Percentiles rank a stretch among this genome's conserved stretches.
phyloP scores from a whole-genome alignment of 35 echinoderm and acorn worm species.

The Patiria miniata region DNA sequence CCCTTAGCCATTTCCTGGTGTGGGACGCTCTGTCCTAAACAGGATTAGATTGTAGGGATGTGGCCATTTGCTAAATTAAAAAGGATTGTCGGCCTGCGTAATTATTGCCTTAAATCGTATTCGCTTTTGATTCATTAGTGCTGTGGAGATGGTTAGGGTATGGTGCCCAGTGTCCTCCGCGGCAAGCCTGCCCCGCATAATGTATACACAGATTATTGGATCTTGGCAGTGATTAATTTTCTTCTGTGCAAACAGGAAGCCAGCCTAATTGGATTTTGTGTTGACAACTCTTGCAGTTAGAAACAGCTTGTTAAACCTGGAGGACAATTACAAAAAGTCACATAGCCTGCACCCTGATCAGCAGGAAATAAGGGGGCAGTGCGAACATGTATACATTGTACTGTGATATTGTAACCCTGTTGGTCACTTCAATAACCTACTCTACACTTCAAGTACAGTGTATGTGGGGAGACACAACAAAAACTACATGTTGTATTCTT shows the following conservation, averaged over 20 bases:
- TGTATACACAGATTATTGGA: neutral
- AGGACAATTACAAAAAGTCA: too few relatives aligned
- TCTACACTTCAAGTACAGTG: too few relatives aligned
- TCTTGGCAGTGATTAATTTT: conserved; percentile 1
- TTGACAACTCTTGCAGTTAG: conserved; percentile 3
- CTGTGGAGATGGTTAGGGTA: neutral
- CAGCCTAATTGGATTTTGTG: conserved; percentile 24
- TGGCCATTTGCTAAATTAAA: conserved; percentile 13
- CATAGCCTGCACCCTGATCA: too few relatives aligned
- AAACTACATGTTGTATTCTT: too few relatives aligned
- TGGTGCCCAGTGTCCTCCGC: neutral
- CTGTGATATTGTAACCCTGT: too few relatives aligned
- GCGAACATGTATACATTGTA: too few relatives aligned
- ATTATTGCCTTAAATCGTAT: conserved; percentile 17
- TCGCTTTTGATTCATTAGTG: conserved; percentile 9
- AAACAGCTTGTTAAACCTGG: neutral
- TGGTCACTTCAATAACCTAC: too few relatives aligned
- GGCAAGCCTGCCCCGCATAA: too few relatives aligned
- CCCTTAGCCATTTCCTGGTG: neutral
- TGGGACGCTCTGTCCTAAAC: neutral
- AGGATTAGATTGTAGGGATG: neutral
- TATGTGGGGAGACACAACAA: too few relatives aligned
- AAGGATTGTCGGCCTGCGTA: neutral
- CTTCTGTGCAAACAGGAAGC: conserved; percentile 6
- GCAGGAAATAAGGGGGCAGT: too few relatives aligned